phyloP scores from a whole-genome alignment of 1,140 invertebrate species.

The Brachionus asplanchnoidis region DNA sequence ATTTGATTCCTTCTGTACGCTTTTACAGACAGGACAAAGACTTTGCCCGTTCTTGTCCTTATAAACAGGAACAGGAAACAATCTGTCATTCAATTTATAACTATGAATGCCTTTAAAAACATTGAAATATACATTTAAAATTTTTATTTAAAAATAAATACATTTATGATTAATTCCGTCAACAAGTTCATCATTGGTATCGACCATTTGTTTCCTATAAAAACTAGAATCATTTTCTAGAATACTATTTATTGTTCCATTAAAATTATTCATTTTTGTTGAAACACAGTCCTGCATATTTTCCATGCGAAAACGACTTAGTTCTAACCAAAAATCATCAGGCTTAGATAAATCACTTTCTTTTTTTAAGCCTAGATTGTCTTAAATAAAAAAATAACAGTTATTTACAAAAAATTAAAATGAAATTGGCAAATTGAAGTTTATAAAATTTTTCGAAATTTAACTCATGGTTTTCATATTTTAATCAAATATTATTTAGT shows the following conservation, averaged over 20 bases:
- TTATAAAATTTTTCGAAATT: too few species aligned
- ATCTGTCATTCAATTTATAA: constrained; percentile 18
- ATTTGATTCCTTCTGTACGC: not conserved
- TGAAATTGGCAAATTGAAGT: too few species aligned
- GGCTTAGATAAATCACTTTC: not conserved
- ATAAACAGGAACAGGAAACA: constrained; percentile 29
- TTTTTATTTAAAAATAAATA: not conserved
- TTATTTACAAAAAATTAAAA: not conserved
- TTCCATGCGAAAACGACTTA: not conserved
- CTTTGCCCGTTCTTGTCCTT: constrained; percentile 24
- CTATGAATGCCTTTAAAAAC: constrained; percentile 31
- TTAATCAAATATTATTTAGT: too few species aligned
- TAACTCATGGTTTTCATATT: too few species aligned
- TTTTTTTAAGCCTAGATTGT: not conserved
- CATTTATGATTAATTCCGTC: constrained; percentile 27
- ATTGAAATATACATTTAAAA: not conserved
- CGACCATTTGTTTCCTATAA: not conserved
- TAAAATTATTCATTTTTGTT: constrained; percentile 10
- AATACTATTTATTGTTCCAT: not conserved
- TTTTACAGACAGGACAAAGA: constrained; percentile 38
- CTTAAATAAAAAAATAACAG: not conserved
- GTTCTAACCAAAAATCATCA: constrained; percentile 27
- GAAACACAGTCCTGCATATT: constrained; percentile 30
- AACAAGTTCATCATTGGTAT: not conserved
- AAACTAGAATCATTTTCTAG: not conserved